Evolutionary conservation across 1,140 invertebrate genomes (phyloP).

Genomic region (Hormaphis cornu): DNA sequence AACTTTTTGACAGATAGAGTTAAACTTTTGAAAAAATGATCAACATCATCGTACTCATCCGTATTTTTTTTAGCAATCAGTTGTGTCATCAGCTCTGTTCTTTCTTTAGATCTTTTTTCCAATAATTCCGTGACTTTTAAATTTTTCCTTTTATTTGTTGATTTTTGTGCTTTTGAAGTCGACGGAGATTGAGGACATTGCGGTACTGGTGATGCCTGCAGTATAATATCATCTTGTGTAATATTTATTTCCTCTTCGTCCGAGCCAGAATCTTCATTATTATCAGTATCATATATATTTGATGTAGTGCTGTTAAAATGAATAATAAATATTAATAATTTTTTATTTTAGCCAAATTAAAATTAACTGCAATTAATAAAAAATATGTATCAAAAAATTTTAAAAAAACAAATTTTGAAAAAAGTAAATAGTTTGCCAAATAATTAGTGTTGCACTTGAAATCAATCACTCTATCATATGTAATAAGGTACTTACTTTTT

Average conservation of each 20-base stretch:
- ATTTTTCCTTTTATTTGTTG: neutral
- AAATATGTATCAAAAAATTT: too few species aligned
- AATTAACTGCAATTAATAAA: too few species aligned
- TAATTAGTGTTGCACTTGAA: too few species aligned
- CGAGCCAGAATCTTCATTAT: neutral
- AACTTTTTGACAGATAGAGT: constrained; percentile 15
- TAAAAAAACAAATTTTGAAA: too few species aligned
- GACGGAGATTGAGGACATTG: neutral
- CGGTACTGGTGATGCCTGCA: neutral
- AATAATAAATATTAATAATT: neutral
- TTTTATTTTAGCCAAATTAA: neutral
- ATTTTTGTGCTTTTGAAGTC: neutral
- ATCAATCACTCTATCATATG: too few species aligned
- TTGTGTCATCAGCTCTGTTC: neutral
- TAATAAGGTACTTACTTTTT: neutral
- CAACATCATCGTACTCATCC: constrained; percentile 18
- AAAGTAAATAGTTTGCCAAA: too few species aligned
- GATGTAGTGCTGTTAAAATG: neutral
- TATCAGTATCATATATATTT: neutral
- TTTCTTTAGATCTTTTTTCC: neutral
- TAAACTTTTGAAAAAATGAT: constrained; percentile 24
- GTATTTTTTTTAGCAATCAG: neutral
- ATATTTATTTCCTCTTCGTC: neutral
- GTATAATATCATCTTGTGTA: neutral
- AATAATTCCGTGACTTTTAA: neutral